phyloP scores from a whole-genome alignment of 2,888 invertebrate species.

The Orthonychiurus folsomi region DNA sequence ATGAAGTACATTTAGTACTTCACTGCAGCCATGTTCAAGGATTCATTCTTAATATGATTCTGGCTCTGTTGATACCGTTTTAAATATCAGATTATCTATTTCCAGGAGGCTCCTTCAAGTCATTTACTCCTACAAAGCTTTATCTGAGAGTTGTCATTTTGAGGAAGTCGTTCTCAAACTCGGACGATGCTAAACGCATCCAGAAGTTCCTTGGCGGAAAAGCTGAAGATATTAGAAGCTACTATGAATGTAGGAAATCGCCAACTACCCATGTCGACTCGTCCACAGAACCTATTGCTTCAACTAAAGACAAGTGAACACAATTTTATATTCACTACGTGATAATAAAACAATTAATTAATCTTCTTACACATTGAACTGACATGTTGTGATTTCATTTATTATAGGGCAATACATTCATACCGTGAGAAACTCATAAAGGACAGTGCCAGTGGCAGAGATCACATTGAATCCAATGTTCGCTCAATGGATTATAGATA shows the following conservation, averaged over 20 bases:
- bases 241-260: not conserved
- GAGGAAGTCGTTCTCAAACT: constrained; percentile 11
- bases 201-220: constrained; percentile 23
- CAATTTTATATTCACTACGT: not conserved
- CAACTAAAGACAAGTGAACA: constrained; percentile 12
- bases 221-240: constrained; percentile 8
- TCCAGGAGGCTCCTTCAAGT: constrained; percentile 21
- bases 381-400: not conserved
- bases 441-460: no score
- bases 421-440: no score
- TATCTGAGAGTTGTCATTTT: constrained; percentile 27
- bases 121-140: constrained; percentile 25
- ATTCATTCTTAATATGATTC: no score
- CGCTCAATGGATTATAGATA: no score
- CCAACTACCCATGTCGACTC: not conserved
- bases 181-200: constrained; percentile 27
- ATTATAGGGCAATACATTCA: no score
- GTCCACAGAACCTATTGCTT: constrained; percentile 2
- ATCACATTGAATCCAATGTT: no score
- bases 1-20: no score
- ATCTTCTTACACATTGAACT: not conserved
- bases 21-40: no score
- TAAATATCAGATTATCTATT: no score
- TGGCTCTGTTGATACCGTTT: no score
- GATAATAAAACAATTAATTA: not conserved